phyloP scores from a whole-genome alignment of 2,113 vertebrate species.

The Felis chaus region DNA sequence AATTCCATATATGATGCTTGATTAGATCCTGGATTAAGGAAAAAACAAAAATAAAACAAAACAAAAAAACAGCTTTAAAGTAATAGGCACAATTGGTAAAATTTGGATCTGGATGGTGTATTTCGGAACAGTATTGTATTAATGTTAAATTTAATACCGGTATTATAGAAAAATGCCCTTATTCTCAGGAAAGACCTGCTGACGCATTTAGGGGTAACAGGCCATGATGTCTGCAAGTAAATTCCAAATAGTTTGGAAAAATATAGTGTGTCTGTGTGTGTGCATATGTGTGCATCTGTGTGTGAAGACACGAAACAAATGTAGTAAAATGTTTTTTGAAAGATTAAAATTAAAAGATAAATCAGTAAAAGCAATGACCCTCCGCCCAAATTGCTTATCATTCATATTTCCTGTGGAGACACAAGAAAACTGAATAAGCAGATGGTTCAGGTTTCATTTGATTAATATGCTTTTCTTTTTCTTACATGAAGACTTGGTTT shows the following conservation, averaged over 20 bases:
- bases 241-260: constrained; percentile 29
- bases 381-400: background rate
- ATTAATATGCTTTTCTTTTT: background rate
- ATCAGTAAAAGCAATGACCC: background rate
- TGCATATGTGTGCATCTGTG: too few relatives aligned
- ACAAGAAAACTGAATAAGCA: background rate
- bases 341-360: background rate
- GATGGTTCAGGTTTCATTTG: background rate
- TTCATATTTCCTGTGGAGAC: background rate
- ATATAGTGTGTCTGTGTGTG: background rate
- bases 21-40: background rate
- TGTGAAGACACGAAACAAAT: background rate
- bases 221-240: background rate
- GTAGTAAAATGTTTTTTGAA: background rate
- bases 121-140: background rate
- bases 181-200: background rate
- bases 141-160: background rate
- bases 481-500: background rate
- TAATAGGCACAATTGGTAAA: background rate
- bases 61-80: background rate
- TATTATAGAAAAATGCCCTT: background rate
- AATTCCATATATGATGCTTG: background rate
- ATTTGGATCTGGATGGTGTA: background rate
- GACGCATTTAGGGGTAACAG: background rate
- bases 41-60: background rate